phyloP scores from a whole-genome alignment of 2,113 vertebrate genomes.

The Butastur rufipennis region DNA sequence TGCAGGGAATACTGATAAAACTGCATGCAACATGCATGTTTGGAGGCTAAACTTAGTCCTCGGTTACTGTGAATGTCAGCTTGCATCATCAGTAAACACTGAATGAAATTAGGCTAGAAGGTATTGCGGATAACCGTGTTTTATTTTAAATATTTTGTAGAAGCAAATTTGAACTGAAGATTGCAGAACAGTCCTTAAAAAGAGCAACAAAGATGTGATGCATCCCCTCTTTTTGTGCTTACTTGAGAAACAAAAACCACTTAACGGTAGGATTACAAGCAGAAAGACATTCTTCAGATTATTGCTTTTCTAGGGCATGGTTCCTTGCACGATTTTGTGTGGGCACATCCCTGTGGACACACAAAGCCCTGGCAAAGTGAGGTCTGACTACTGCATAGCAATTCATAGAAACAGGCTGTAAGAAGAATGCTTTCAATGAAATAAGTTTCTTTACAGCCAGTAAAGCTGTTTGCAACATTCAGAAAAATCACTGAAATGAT shows the following conservation, averaged over 20 bases:
- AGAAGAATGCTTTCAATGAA: background rate
- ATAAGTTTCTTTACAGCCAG: background rate
- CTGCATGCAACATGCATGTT: background rate
- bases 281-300: background rate
- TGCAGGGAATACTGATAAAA: background rate
- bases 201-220: background rate
- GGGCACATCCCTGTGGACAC: background rate
- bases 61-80: background rate
- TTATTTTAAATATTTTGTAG: background rate
- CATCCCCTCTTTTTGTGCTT: background rate
- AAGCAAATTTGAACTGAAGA: background rate
- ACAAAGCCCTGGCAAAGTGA: background rate
- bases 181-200: background rate
- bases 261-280: background rate
- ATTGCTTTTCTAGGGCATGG: background rate
- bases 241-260: background rate
- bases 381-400: background rate
- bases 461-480: background rate
- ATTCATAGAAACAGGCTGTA: background rate
- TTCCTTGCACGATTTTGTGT: background rate
- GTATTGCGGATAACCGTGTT: background rate
- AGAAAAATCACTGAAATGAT: background rate
- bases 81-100: background rate
- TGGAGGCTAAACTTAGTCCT: constrained; percentile 1
- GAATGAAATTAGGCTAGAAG: background rate